phyloP scores from a whole-genome alignment of 2,797 vertebrate species.

The Galago senegalensis region DNA sequence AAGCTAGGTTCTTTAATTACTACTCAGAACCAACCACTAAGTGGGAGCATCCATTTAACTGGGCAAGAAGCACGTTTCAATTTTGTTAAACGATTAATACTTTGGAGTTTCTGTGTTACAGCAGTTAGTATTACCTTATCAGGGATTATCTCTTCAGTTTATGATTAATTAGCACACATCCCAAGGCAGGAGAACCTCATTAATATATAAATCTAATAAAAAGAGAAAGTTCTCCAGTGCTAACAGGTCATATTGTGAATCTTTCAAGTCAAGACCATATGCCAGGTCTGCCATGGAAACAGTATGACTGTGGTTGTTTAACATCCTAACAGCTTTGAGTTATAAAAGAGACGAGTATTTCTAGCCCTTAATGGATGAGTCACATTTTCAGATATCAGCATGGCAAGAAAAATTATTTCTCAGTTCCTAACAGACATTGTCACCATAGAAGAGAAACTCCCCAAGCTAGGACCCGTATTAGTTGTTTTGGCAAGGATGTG shows the following conservation, averaged over 20 bases:
- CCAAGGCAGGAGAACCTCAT: neutral
- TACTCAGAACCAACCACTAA: neutral
- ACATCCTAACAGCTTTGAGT: conserved; percentile 50
- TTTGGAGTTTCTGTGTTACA: conserved; percentile 32
- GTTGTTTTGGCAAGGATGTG: conserved; percentile 39
- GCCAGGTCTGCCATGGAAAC: conserved; percentile 48
- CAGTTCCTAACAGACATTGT: neutral
- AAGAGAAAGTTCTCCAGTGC: neutral
- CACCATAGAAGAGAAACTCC: conserved; percentile 10
- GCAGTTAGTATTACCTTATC: neutral
- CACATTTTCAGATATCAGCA: conserved; percentile 62
- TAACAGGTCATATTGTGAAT: conserved; percentile 52
- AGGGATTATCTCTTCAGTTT: conserved; percentile 40
- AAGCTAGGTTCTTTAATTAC: neutral
- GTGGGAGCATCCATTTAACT: neutral
- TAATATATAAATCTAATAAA: conserved; percentile 44
- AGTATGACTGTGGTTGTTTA: conserved; percentile 49
- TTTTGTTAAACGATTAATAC: conserved; percentile 45
- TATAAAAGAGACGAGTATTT: conserved; percentile 79
- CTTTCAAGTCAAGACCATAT: conserved; percentile 41
- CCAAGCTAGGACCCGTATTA: neutral
- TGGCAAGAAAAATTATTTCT: conserved; percentile 36
- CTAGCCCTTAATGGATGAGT: conserved; percentile 57
- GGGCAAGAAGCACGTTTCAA: conserved; percentile 9
- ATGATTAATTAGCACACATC: conserved; percentile 29